These are phyloP conservation scores for Alexandromys fortis DNA, from an alignment of 2,113 vertebrate species.

Conservation along the genomic window DNA sequence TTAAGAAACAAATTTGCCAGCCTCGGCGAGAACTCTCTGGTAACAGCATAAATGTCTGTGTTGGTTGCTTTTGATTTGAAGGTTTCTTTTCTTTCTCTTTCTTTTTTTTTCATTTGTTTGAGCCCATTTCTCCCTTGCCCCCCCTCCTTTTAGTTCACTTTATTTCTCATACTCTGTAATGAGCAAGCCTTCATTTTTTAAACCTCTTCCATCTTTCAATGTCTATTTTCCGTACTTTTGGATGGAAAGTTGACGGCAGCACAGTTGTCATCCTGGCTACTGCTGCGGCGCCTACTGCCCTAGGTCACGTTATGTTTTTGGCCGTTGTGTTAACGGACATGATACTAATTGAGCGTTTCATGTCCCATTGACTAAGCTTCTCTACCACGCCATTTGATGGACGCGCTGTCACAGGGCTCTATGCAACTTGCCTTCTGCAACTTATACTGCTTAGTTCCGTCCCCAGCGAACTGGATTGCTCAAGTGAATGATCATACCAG, in stretches of 20 bases:
- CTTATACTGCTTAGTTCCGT: slow-evolving; percentile 86
- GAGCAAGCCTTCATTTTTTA: slow-evolving; percentile 90
- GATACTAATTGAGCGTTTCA: slow-evolving; percentile 86
- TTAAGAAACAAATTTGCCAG: slow-evolving; percentile 91
- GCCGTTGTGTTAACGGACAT: slow-evolving; percentile 88
- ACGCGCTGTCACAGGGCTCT: slow-evolving; percentile 87
- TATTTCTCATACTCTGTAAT: slow-evolving; percentile 85
- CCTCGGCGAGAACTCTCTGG: slow-evolving; percentile 89
- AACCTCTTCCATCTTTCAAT: slow-evolving; percentile 89
- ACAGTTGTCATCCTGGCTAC: slow-evolving; percentile 86
- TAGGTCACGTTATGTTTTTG: slow-evolving; percentile 87
- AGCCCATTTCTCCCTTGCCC: slow-evolving; percentile 82
- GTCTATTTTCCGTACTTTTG: slow-evolving; percentile 85
- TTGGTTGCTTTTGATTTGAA: slow-evolving; percentile 88
- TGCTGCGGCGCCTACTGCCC: slow-evolving; percentile 87
- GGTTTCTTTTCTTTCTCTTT: slow-evolving; percentile 85
- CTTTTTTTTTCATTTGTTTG: slow-evolving; percentile 85
- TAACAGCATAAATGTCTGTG: slow-evolving; percentile 90
- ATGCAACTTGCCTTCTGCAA: slow-evolving; percentile 87
- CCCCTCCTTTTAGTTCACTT: slow-evolving; percentile 81
- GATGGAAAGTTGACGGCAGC: slow-evolving; percentile 90
- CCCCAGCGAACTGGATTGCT: slow-evolving; percentile 83
- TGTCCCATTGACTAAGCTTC: slow-evolving; percentile 88
- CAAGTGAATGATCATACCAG: slow-evolving; percentile 80
- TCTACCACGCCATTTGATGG: slow-evolving; percentile 85